Percentiles rank a stretch among this genome's conserved stretches.
phyloP scores from a whole-genome alignment of 2,113 vertebrate genomes.

The Erythrocercus mccallii region DNA sequence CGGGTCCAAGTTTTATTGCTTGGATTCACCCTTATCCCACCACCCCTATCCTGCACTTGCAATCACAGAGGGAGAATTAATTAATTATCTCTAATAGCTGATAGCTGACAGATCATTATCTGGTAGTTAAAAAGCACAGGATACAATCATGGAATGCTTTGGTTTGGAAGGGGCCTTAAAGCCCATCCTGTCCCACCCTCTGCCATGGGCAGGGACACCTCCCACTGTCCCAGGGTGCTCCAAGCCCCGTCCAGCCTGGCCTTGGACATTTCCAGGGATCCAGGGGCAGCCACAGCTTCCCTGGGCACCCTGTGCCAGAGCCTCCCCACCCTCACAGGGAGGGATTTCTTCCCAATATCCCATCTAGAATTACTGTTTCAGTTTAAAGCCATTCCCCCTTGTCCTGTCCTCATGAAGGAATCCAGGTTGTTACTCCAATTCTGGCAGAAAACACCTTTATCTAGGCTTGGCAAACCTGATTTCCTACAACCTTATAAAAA shows the following conservation, averaged over 20 bases:
- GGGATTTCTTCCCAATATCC: neutral
- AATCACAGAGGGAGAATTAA: neutral
- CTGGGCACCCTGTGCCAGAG: neutral
- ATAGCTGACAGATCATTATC: neutral
- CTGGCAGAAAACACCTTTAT: neutral
- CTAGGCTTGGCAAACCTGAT: neutral
- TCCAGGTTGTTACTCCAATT: no score
- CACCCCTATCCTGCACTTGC: neutral
- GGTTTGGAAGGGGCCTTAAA: neutral
- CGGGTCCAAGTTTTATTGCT: neutral
- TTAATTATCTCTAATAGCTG: neutral
- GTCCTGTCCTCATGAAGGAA: neutral
- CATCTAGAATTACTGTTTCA: neutral
- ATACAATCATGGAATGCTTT: neutral
- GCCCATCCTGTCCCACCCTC: neutral
- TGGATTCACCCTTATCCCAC: neutral
- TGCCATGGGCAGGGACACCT: neutral
- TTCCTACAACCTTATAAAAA: neutral
- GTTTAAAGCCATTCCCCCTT: neutral
- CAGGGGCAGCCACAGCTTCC: neutral
- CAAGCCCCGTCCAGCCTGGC: accelerated
- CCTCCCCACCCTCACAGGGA: neutral
- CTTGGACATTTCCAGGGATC: neutral
- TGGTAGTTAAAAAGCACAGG: neutral
- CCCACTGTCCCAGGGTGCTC: accelerated